A percentile compares a stretch with the other conserved stretches of the same genome.
Evolutionary conservation across 2,888 invertebrate genomes (phyloP).

Genomic region (Bedellia somnulentella): DNA sequence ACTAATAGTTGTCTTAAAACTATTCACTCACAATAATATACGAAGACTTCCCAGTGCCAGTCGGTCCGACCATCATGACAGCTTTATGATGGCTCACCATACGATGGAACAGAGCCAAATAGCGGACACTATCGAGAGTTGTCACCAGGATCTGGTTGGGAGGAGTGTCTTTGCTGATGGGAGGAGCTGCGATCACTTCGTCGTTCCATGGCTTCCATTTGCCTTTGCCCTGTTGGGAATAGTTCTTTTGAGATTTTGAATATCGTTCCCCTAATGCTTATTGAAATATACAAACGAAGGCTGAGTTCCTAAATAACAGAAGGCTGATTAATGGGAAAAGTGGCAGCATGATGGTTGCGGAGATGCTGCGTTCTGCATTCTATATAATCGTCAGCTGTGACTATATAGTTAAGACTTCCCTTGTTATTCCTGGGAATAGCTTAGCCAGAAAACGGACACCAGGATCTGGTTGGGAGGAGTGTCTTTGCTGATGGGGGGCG

Average conservation of each 20-base stretch:
- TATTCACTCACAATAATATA: conserved; percentile 75
- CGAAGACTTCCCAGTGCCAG: conserved; percentile 93
- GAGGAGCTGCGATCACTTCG: conserved; percentile 71
- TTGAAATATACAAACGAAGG: no score
- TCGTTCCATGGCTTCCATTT: conserved; percentile 93
- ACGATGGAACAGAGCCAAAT: conserved; percentile 76
- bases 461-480: conserved; percentile 93
- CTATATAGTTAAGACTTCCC: no score
- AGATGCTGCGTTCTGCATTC: no score
- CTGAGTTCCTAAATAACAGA: no score
- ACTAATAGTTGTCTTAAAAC: background rate
- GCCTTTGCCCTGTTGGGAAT: conserved; percentile 70
- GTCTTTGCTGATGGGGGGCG: conserved; percentile 82
- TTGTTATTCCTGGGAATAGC: no score
- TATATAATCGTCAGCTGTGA: no score
- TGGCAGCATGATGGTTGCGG: no score
- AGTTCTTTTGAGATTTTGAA: background rate
- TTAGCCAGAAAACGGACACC: conserved; percentile 86
- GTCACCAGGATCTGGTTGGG: conserved; percentile 95
- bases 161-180: conserved; percentile 85
- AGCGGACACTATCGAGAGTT: conserved; percentile 87
- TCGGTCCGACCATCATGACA: conserved; percentile 87
- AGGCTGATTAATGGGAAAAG: background rate
- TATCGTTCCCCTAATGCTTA: no score
- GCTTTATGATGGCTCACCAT: conserved; percentile 82